Percentiles rank a stretch among this genome's conserved stretches.
Conservation (phyloP, 2,888 invertebrate species). For the Graphium colonna region DNA sequence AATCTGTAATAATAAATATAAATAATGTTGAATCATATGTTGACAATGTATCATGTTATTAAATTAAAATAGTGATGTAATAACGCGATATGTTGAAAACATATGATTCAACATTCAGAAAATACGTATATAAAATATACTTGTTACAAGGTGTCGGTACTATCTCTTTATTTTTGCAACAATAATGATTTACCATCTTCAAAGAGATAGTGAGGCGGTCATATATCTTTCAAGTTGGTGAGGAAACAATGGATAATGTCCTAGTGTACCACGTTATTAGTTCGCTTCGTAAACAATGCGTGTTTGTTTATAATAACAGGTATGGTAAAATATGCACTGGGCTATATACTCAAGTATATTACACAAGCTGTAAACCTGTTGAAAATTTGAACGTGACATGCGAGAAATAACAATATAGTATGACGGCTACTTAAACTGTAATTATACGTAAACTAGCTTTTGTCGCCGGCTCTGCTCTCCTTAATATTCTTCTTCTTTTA, state of each 20-base stretch:
- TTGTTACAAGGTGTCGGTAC: conserved; percentile 1
- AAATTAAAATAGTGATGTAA: not conserved
- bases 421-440: not conserved
- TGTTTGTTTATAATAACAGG: conserved; percentile 32
- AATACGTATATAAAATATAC: no score
- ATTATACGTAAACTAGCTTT: no score
- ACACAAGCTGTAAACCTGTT: no score
- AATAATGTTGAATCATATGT: no score
- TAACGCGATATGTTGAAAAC: not conserved
- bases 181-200: conserved; percentile 34
- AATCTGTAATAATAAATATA: no score
- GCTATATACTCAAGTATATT: no score
- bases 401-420: no score
- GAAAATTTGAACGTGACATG: not conserved
- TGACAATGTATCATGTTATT: not conserved
- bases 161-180: not conserved
- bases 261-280: conserved; percentile 51
- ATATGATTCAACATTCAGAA: not conserved
- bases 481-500: no score
- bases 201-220: conserved; percentile 39
- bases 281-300: conserved; percentile 44
- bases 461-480: no score
- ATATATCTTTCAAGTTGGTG: conserved; percentile 45
- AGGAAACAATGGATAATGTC: conserved; percentile 59
- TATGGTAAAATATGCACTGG: conserved; percentile 9